Evolutionary conservation across 2,888 invertebrate species (phyloP), one percentile per base, ranked within the genome.

Genomic region (Sisyra nigra): DNA sequence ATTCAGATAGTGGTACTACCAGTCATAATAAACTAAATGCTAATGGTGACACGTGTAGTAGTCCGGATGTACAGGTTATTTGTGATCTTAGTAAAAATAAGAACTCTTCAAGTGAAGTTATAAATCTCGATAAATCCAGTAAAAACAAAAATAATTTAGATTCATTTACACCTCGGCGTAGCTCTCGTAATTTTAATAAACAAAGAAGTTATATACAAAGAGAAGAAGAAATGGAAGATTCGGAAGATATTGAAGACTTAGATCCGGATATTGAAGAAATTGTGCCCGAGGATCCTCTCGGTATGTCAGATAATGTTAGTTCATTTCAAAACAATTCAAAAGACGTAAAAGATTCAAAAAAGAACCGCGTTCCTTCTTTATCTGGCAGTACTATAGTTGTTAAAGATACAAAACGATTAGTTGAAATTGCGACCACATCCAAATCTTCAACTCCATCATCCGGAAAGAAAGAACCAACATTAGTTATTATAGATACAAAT

Each of bases 401-500:
- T 1, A 81, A 75, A 57, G 78, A 81, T 53, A 78, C 81, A 2
- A 82, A 80, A 57, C 67, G 73, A 43, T 61, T 80, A 48, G 76
- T 76, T 2, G 78, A 80, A 57, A 76, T 80, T 51, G 77, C 80
- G 8, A 69, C 74, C 10, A 77, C 75, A 52, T 68, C 71, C 33
- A 58, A 46, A 30, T 68, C 71, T 35, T 57, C 45, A 15, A 55
- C 58, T 44, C 62, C 60, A 54, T 50, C 51, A 42, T 55, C 54
- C 42, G 69, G 68, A 40, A 74, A 80, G 56, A 77, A 84, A 53
- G 76, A 85, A 58, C 78, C 80, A 0, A 80, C 80, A 6, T 65
- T 84, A 49, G 82, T 84, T 29, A 81, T 85, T 40, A 81, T 85
- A 49, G 84, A 85, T 55, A 80, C 82, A 9, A 80, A 82, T 62